Base-by-base conservation (phyloP, 2,113 vertebrate genomes). In the Phocoena phocoena region DNA sequence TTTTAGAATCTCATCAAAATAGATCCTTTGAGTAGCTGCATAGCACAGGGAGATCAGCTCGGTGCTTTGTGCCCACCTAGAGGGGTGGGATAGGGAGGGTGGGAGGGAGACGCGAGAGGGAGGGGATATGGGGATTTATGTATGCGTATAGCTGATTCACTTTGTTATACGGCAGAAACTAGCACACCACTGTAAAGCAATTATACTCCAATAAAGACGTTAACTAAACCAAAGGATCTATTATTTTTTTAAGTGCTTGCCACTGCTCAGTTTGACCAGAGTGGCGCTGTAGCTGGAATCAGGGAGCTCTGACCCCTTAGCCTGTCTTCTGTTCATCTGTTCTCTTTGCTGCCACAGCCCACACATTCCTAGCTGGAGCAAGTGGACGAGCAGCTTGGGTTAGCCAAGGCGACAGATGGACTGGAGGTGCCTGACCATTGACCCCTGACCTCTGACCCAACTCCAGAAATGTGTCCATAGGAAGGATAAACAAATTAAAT, bases 401-500 rank as follows among this genome's bases (percentile, higher is more conserved):
- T 71, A 87, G 67, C 50, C 36, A 67, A 95, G 74, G 55, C 1
- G 4, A 62, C 88, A 95, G 96, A 96, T 87, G 80, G 90, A 65
- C 86, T 33, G 17, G 65, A 90, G 88, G 55, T 4, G 14, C 85
- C 85, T 90, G 92, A 97, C 70, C 6, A 0, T 55, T 80, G 76
- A 67, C 33, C 85, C 58, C 80, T 6, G 67, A 92, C 68, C 93
- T 93, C 80, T 93, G 95, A 71, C 79, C 81, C 63, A 68, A 21
- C 87, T 71, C 73, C 26, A 88, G 94, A 97, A 93, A 92, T 36
- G 41, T 96, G 93, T 93, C 44, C 77, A 7, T 17, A 80, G 79
- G 68, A 93, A 90, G 67, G 50, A 86, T 70, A 86, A 80, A 91
- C 80, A 96, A 93, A 95, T 86, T 36, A 93, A 50, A 62, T 26